A percentile compares a stretch with the other conserved stretches of the same genome.
Evolutionary conservation across 2,888 invertebrate genomes (phyloP).

Genomic region (Trichopoda pennipes): DNA sequence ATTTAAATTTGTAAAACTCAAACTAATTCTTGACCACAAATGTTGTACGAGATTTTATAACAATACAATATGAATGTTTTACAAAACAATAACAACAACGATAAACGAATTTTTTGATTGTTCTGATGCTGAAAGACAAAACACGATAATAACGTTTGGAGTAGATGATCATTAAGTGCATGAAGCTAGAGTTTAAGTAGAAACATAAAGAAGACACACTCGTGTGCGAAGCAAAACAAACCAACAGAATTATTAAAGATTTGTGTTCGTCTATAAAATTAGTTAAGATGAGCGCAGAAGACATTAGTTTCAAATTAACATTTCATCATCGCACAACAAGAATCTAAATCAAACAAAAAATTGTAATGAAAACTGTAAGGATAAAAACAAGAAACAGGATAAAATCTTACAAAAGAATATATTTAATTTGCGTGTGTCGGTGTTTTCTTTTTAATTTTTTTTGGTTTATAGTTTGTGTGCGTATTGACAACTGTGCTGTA

Average conservation of each 20-base stretch:
- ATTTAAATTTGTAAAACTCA: neutral
- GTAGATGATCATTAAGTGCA: slow-evolving; percentile 2
- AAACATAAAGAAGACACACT: slow-evolving; percentile 20
- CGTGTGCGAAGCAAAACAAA: slow-evolving; percentile 14
- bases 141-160: slow-evolving; percentile 26
- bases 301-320: slow-evolving; percentile 48
- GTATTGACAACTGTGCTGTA: slow-evolving; percentile 68
- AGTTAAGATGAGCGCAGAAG: slow-evolving; percentile 27
- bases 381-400: slow-evolving; percentile 25
- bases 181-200: slow-evolving; percentile 5
- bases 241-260: slow-evolving; percentile 39
- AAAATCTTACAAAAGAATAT: neutral
- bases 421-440: neutral
- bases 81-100: neutral
- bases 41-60: too few relatives aligned
- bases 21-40: neutral
- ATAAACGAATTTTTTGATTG: slow-evolving; percentile 3
- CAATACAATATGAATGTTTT: neutral
- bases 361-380: slow-evolving; percentile 62
- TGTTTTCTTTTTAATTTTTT: slow-evolving; percentile 9
- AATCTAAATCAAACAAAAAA: slow-evolving; percentile 28
- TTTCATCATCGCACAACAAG: slow-evolving; percentile 68
- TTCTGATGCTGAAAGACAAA: slow-evolving; percentile 4
- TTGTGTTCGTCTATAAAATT: slow-evolving; percentile 64
- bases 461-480: slow-evolving; percentile 36